Evolutionary conservation across 2,113 vertebrate genomes (phyloP), one percentile per base, ranked within the genome.

Genomic region (Gracilinanus agilis): DNA sequence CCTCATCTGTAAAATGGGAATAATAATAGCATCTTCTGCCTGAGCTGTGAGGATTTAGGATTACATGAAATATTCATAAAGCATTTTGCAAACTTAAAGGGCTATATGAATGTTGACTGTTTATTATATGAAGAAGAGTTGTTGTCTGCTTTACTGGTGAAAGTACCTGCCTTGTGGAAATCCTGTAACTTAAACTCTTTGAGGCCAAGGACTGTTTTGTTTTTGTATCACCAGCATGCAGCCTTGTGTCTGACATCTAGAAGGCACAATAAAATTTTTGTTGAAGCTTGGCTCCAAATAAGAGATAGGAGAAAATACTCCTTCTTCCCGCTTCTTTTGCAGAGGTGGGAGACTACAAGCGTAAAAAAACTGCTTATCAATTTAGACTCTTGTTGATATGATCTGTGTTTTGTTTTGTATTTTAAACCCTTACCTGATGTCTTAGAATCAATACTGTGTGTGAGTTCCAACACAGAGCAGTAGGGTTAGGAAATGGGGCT

Each of bases 331-430:
- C 13, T 75, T n/a, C n/a, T 75, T 75, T 75, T 75, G 16, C 67
- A 75, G 34, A 75, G 7, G 29, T 23, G 2, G n/a, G 0, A 19
- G 5, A n/a, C 34, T 13, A n/a, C 34, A n/a, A 13, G 4, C n/a
- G 13, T 75, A 34, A 16, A 83, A n/a, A 83, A 23, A n/a, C 6
- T 83, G 67, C 1, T 9, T 40, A 83, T 83, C n/a, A 83, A 9
- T 40, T 83, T 83, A 40, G 67, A 83, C 67, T 75, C 34, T 34
- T 75, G 19, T 83, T 34, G 19, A 83, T 49, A 49, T 83, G 19
- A 83, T 23, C 19, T 83, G 9, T 83, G 49, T 2, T 49, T 49
- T 49, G 49, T n/a, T n/a, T n/a, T 49, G 49, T 49, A 3, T 49
- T 49, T 49, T 49, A 49, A 49, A 49, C 49, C 49, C 49, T 49